Percentiles rank a stretch among this genome's conserved stretches.
phyloP scores from a whole-genome alignment of 2,113 vertebrate genomes.

The Aramus guarauna region DNA sequence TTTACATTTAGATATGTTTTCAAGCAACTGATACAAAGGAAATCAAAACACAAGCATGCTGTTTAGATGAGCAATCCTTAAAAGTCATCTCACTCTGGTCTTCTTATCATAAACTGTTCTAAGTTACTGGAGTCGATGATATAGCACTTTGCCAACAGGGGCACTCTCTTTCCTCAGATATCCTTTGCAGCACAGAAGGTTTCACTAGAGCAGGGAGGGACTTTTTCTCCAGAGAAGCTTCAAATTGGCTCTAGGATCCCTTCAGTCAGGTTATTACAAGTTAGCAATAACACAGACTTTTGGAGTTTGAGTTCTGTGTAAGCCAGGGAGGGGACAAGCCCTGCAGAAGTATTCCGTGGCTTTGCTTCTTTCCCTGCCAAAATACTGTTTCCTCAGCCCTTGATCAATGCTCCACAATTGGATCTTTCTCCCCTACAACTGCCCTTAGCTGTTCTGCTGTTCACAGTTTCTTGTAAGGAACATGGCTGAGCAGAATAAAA shows the following conservation, averaged over 20 bases:
- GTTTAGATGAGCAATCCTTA: neutral
- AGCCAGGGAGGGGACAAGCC: neutral
- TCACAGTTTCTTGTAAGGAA: neutral
- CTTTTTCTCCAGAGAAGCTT: neutral
- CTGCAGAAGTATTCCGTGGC: neutral
- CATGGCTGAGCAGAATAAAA: neutral
- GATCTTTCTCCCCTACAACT: neutral
- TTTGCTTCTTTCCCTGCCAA: neutral
- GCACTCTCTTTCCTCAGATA: neutral
- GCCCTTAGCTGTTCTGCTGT: neutral
- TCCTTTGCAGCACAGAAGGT: neutral
- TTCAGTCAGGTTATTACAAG: neutral
- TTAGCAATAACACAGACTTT: neutral
- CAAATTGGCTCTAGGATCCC: neutral
- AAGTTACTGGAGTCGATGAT: neutral
- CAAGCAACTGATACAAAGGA: neutral
- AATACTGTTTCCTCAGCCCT: neutral
- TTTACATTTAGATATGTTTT: neutral
- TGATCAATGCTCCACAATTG: neutral
- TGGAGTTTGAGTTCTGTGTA: neutral
- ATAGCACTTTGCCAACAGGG: neutral
- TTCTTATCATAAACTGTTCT: neutral
- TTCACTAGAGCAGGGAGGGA: neutral
- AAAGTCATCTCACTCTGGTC: neutral
- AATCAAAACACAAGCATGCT: neutral